A percentile compares a stretch with the other conserved stretches of the same genome.
Conservation (phyloP, 2,797 vertebrate species). For the Alfaro cultratus region DNA sequence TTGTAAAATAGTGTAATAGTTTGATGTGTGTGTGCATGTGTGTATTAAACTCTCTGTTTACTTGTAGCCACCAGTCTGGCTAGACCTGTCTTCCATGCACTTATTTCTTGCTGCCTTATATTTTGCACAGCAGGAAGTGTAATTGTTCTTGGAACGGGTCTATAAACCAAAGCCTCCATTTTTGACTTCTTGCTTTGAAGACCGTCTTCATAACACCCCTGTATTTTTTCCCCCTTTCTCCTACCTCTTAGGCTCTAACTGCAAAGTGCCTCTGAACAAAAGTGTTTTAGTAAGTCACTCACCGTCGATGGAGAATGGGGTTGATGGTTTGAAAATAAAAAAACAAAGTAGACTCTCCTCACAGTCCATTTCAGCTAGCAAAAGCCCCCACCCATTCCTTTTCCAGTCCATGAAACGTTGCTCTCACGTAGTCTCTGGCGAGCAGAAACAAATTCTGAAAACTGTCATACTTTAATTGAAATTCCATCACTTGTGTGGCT, state of each 20-base stretch:
- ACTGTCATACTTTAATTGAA: conserved; percentile 81
- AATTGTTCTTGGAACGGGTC: conserved; percentile 68
- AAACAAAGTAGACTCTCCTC: conserved; percentile 32
- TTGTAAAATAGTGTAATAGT: background rate
- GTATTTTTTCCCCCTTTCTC: conserved; percentile 53
- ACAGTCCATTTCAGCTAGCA: conserved; percentile 15
- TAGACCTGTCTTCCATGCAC: conserved; percentile 49
- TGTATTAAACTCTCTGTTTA: conserved; percentile 61
- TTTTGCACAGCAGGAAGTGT: conserved; percentile 70
- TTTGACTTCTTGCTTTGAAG: conserved; percentile 60
- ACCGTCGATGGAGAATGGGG: conserved; percentile 40
- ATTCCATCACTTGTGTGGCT: conserved; percentile 78
- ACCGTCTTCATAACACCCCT: conserved; percentile 63
- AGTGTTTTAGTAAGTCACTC: conserved; percentile 61
- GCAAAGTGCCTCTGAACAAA: conserved; percentile 61
- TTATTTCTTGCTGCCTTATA: conserved; percentile 66
- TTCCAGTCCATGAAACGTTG: conserved; percentile 30
- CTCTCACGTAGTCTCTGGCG: conserved; percentile 36
- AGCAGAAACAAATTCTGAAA: conserved; percentile 73
- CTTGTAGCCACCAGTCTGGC: conserved; percentile 60
- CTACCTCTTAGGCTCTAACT: conserved; percentile 49
- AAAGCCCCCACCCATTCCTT: background rate
- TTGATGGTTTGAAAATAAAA: conserved; percentile 31
- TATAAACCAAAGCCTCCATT: conserved; percentile 58
- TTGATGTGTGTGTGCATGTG: background rate